Evolutionary conservation across 92 coral and sea anemone genomes (phyloP), one percentile per base, ranked within the genome.

Genomic region (Palythoa grandis): DNA sequence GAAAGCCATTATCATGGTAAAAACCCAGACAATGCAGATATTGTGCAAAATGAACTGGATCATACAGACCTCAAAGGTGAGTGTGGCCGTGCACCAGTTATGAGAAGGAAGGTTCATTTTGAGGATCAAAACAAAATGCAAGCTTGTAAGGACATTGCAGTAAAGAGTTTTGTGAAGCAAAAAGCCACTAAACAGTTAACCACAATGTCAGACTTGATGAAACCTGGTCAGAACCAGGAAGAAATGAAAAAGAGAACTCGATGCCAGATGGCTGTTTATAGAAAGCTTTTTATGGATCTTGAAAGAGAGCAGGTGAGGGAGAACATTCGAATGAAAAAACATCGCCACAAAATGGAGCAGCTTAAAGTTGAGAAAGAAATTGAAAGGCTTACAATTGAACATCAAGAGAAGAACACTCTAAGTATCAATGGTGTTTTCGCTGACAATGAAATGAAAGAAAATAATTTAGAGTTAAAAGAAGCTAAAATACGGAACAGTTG

Each of bases 291-390:
- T 82, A 96, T 96, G 99, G 98, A 96, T 61, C 95, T 91, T 83
- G 99, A 96, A 79, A 86, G 99, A 69, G 99, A 96, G 66, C 97
- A 93, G 63, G 99, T 96, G 43, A 86, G 99, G 68, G 99, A 96
- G 82, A 96, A 96, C 76, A 92, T 96, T 52, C 74, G 98, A 71
- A 96, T 96, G 99, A 95, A 93, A 78, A 95, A 96, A 66, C 99
- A 96, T 70, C 92, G 99, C 16, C 93, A 92, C 67, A 91, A 95
- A 79, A 96, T 96, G 99, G 98, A 94, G 72, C 86, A 91, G 77
- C 88, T 95, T 19, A 96, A 93, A 80, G 94, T 95, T 23, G 95
- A 95, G 83, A 96, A 96, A 77, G 99, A 96, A 88, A 94, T 95
- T 24, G 90, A 93, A 82, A 85, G 98, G 60, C 82, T 94, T 38